phyloP scores from a whole-genome alignment of 2,797 vertebrate species.

The Pelobates cultripes region DNA sequence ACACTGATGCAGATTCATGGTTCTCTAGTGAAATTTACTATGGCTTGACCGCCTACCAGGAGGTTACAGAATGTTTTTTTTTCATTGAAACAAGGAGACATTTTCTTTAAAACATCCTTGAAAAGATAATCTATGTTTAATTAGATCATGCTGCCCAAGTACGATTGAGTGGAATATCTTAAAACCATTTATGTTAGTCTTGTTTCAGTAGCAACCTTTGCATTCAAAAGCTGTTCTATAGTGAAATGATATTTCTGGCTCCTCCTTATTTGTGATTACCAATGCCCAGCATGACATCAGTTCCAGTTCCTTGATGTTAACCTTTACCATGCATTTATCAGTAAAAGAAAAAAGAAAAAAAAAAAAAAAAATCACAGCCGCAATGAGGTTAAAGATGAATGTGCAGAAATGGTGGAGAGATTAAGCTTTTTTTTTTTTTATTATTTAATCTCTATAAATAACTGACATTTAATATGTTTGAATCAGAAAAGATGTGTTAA shows the following conservation, averaged over 20 bases:
- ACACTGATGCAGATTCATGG: neutral
- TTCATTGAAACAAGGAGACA: neutral
- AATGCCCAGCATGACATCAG: conserved; percentile 17
- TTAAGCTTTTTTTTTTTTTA: too few relatives aligned
- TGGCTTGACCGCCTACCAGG: neutral
- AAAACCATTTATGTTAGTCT: neutral
- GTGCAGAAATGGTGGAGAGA: neutral
- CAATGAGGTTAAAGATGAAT: neutral
- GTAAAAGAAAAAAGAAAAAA: neutral
- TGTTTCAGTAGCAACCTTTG: neutral
- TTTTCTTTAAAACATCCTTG: neutral
- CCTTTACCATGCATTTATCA: neutral
- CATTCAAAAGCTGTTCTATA: neutral
- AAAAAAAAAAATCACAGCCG: neutral
- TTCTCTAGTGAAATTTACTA: neutral
- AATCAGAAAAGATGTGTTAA: too few relatives aligned
- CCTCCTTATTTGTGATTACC: neutral
- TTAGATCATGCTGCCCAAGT: too few relatives aligned
- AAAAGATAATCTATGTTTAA: too few relatives aligned
- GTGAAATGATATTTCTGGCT: neutral
- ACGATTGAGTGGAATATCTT: too few relatives aligned
- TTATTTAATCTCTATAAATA: too few relatives aligned
- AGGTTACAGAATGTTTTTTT: neutral
- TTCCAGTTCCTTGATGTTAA: conserved; percentile 6
- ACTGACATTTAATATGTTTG: too few relatives aligned